phyloP scores from a whole-genome alignment of 2,797 vertebrate species.

The Bucorvus abyssinicus region DNA sequence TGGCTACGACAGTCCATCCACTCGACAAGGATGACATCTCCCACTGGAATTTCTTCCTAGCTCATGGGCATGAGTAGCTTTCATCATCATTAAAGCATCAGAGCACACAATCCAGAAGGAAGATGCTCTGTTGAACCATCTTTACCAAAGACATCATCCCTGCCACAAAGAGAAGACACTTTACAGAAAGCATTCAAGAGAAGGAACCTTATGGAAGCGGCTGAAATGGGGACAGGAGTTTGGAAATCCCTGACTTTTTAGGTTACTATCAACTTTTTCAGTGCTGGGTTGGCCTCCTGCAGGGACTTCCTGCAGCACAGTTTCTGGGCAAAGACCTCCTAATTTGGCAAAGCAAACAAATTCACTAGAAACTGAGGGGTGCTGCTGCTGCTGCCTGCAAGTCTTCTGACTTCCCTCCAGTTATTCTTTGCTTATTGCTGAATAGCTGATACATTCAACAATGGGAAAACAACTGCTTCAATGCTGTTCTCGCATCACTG shows the following conservation, averaged over 20 bases:
- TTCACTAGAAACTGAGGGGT: not conserved
- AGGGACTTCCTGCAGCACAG: not conserved
- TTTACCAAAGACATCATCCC: not conserved
- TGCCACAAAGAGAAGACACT: not conserved
- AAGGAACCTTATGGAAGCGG: not conserved
- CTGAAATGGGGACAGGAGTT: not conserved
- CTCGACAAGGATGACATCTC: not conserved
- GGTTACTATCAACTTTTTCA: not conserved
- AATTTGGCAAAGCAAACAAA: not conserved
- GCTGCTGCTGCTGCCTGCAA: not conserved
- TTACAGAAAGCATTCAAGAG: not conserved
- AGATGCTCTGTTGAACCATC: not conserved
- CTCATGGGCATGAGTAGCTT: not conserved
- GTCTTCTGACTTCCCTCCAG: not conserved
- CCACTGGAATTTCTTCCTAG: not conserved
- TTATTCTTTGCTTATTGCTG: conserved; percentile 19
- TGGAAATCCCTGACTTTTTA: not conserved
- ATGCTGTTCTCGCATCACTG: not conserved
- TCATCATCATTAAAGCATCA: not conserved
- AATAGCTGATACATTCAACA: not conserved
- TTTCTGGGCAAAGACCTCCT: not conserved
- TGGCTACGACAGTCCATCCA: not conserved
- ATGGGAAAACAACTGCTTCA: not conserved
- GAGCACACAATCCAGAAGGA: not conserved
- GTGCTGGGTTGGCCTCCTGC: not conserved